Evolutionary conservation across 2,888 invertebrate genomes (phyloP), one percentile per base, ranked within the genome.

Genomic region (Drosophila flavopinicola): DNA sequence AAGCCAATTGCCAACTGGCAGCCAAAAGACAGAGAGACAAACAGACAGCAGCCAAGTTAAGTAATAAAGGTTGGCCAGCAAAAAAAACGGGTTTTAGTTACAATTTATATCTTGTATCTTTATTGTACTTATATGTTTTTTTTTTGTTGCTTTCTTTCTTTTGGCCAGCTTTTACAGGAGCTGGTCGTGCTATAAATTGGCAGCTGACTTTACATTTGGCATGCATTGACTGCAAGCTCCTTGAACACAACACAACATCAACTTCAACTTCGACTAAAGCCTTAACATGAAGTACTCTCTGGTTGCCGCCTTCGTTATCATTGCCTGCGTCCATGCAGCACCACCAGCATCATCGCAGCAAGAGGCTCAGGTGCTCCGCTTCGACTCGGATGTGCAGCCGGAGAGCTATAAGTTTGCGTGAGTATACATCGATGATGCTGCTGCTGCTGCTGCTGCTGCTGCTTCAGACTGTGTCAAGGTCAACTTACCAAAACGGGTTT

Each of bases 341-440:
- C 89, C 89, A 33, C 80, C 90, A 23, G 87, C 86, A 57, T 69
- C 79, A 5, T 10, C 29, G 20, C 66, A 85, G 57, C 90, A 93
- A 86, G 93, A 94, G 76, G 94, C 93, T 2, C 92, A 93, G 82
- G 92, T 94, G 67, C 70, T 94, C 44, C 93, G 93, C 67, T 94
- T 93, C 83, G 94, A 94, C 37, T 91, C 92, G 61, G 93, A 94
- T 88, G 89, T 90, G 44, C 89, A 89, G 61, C 88, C 89, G 20
- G 89, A 90, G 73, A 83, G 90, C 76, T 90, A 90, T 63, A 89
- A 89, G 69, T 90, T 89, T 77, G 80, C 66, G 90, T 90, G 88
- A 85, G 90, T 88, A 33, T 30, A 33, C 2, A 6, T 29, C 15
- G 27, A 25, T 17, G n/a, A n/a, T n/a, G n/a, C n/a, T n/a, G n/a